Evolutionary conservation across 2,797 vertebrate species (phyloP).

Genomic region (Tokudaia muenninki): DNA sequence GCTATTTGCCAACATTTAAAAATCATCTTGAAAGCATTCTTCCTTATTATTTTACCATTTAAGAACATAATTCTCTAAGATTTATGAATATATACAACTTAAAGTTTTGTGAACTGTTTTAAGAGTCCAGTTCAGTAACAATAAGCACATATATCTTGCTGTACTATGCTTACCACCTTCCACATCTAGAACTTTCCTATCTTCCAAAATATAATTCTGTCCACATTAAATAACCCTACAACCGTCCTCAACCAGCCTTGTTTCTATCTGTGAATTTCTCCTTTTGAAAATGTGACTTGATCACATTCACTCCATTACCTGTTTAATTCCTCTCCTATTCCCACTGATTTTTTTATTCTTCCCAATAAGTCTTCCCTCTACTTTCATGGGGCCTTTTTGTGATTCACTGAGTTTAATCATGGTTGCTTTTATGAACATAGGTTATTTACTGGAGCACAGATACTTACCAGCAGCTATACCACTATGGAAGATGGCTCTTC

Average conservation of each 20-base stretch:
- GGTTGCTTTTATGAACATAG: not conserved
- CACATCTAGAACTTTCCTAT: not conserved
- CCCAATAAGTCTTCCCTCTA: not conserved
- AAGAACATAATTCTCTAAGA: not conserved
- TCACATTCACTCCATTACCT: not conserved
- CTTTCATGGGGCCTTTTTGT: not conserved
- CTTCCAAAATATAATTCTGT: not conserved
- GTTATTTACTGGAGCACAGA: not conserved
- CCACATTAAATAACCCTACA: not conserved
- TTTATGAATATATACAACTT: not conserved
- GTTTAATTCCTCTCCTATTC: not conserved
- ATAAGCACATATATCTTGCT: not conserved
- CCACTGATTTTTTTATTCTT: not conserved
- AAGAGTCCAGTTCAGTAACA: too few species aligned
- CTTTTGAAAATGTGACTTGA: not conserved
- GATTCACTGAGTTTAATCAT: not conserved
- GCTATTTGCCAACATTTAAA: slow-evolving; percentile 29
- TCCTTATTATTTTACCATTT: not conserved
- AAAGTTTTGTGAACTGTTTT: not conserved
- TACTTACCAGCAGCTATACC: not conserved
- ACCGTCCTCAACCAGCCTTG: not conserved
- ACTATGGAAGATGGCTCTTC: not conserved
- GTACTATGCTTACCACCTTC: not conserved
- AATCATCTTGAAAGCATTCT: slow-evolving; percentile 16
- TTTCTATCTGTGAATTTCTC: not conserved